These are phyloP conservation scores for Willisornis vidua DNA, from an alignment of 2,113 vertebrate species.

Conservation along the genomic window DNA sequence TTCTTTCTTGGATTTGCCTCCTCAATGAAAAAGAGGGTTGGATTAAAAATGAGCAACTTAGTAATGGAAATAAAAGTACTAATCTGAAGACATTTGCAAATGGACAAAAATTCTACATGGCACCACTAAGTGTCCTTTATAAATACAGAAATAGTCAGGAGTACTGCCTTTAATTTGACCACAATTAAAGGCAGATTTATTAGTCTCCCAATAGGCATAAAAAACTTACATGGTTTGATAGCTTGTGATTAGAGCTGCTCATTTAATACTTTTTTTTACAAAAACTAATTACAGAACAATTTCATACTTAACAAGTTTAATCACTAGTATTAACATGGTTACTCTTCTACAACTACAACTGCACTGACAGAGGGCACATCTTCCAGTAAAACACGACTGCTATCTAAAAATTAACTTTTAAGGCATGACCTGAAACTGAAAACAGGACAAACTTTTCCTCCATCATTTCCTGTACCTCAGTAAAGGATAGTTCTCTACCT, in stretches of 20 bases:
- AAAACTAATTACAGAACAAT: neutral
- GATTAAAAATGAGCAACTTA: neutral
- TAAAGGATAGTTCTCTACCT: neutral
- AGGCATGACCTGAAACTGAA: neutral
- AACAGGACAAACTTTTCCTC: neutral
- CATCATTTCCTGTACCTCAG: neutral
- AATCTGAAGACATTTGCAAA: neutral
- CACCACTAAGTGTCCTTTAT: neutral
- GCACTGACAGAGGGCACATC: neutral
- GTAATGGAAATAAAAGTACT: neutral
- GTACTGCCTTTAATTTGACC: neutral
- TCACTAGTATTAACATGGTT: neutral
- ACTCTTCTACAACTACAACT: neutral
- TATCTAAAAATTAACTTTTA: neutral
- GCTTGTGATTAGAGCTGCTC: neutral
- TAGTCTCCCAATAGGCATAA: neutral
- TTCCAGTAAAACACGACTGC: neutral
- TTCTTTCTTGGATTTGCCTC: neutral
- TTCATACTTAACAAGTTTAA: neutral
- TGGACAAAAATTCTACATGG: neutral
- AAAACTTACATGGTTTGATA: neutral
- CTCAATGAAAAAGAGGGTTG: neutral
- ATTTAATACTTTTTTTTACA: neutral
- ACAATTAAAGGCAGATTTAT: neutral
- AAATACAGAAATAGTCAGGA: neutral